Conservation (phyloP, 2,113 vertebrate genomes). For the Hippocampus barbouri region DNA sequence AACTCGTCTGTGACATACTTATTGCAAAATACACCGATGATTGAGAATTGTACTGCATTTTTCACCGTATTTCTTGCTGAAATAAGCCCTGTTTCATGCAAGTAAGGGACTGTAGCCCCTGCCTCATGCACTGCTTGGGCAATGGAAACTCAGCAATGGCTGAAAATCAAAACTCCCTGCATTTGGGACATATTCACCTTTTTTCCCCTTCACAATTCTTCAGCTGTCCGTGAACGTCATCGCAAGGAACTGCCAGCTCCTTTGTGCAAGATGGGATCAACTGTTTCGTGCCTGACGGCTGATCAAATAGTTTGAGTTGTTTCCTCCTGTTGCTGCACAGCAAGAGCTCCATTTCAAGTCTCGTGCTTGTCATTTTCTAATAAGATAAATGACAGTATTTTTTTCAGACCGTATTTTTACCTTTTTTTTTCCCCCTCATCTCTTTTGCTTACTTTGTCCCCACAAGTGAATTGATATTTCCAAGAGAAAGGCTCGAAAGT, state of each 20-base stretch:
- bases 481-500: constrained; percentile 11
- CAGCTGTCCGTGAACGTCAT: background rate
- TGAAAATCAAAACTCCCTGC: too few relatives aligned
- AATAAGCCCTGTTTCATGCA: background rate
- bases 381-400: background rate
- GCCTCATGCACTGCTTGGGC: too few relatives aligned
- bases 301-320: constrained; percentile 6
- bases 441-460: background rate
- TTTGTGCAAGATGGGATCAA: background rate
- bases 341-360: constrained; percentile 29
- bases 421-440: background rate
- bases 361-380: background rate
- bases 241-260: background rate
- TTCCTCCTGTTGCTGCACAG: constrained; percentile 38
- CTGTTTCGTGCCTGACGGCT: background rate
- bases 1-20: too few relatives aligned
- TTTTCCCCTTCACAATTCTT: too few relatives aligned
- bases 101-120: too few relatives aligned
- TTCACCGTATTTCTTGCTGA: background rate
- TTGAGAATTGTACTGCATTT: background rate
- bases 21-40: background rate
- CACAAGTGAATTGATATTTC: constrained; percentile 12
- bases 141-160: too few relatives aligned
- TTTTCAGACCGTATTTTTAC: too few relatives aligned
- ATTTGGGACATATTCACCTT: too few relatives aligned